Percentiles rank a stretch among this genome's conserved stretches.
Conservation (phyloP, 2,888 invertebrate genomes). For the Cylindroiulus punctatus region DNA sequence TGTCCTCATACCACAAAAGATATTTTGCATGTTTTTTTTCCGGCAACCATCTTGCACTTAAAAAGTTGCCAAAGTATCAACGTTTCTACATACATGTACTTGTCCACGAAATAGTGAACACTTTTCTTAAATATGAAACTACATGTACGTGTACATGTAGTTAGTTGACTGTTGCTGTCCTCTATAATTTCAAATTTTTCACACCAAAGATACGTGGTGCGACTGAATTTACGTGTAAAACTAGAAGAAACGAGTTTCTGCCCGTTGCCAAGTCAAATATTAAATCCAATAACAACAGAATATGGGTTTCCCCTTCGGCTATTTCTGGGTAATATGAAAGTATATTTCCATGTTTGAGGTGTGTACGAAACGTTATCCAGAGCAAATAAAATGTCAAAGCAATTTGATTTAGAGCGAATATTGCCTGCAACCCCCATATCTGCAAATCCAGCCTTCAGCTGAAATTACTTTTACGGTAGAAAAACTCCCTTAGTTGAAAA, state of each 20-base stretch:
- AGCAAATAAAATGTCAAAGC: not conserved
- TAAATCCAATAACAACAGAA: conserved; percentile 30
- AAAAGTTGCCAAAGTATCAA: not conserved
- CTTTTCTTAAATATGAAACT: not conserved
- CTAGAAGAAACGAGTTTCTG: not conserved
- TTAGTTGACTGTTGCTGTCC: not conserved
- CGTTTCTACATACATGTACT: no score
- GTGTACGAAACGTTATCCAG: not conserved
- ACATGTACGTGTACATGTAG: no score
- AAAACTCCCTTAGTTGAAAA: not conserved
- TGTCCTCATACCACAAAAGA: not conserved
- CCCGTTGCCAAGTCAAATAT: not conserved
- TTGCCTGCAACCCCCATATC: not conserved
- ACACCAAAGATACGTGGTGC: no score
- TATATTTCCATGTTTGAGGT: not conserved
- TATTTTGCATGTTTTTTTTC: not conserved
- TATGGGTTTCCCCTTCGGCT: not conserved
- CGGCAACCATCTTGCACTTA: no score
- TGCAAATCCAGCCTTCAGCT: not conserved
- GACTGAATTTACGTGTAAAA: not conserved
- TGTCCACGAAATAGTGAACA: not conserved
- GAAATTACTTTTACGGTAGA: conserved; percentile 28
- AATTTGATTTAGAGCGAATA: not conserved
- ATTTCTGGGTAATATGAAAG: not conserved
- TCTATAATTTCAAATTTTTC: no score